Evolutionary conservation across 1,140 invertebrate species (phyloP).

Genomic region (Kradibia gibbosae): DNA sequence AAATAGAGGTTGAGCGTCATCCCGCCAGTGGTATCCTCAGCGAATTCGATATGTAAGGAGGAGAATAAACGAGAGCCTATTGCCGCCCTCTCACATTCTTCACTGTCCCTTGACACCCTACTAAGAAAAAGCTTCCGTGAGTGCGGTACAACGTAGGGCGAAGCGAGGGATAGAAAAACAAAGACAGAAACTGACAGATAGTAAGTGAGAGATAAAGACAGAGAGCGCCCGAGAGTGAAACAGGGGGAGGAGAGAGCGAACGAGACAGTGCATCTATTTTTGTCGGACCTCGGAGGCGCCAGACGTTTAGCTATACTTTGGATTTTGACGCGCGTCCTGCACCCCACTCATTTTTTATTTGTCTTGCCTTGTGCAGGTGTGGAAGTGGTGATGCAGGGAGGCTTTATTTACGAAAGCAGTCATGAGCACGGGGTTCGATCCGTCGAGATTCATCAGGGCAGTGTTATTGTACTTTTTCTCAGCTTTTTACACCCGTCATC

Average conservation of each 20-base stretch:
- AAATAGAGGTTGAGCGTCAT: slow-evolving; percentile 67
- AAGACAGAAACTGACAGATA: no score
- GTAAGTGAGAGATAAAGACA: no score
- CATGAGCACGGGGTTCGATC: not conserved
- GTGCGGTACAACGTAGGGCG: slow-evolving; percentile 10
- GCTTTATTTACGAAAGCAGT: not conserved
- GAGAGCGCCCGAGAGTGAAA: no score
- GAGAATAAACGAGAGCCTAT: not conserved
- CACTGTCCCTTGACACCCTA: not conserved
- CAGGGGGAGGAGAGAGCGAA: slow-evolving; percentile 6
- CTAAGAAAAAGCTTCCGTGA: slow-evolving; percentile 1
- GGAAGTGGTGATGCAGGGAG: not conserved
- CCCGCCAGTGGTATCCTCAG: slow-evolving; percentile 54
- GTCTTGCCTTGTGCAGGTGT: not conserved
- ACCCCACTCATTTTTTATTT: not conserved
- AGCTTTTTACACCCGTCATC: no score
- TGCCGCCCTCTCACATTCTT: no score
- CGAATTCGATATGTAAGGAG: slow-evolving; percentile 58
- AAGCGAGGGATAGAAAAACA: no score
- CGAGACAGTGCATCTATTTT: slow-evolving; percentile 16
- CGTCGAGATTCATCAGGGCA: no score
- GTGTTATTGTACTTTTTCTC: no score
- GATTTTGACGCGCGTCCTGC: not conserved
- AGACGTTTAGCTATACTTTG: slow-evolving; percentile 7
- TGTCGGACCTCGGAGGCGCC: not conserved